These are phyloP conservation scores for Micropoecilia bifurca DNA, from an alignment of 2,797 vertebrate species.

Conservation along the genomic window DNA sequence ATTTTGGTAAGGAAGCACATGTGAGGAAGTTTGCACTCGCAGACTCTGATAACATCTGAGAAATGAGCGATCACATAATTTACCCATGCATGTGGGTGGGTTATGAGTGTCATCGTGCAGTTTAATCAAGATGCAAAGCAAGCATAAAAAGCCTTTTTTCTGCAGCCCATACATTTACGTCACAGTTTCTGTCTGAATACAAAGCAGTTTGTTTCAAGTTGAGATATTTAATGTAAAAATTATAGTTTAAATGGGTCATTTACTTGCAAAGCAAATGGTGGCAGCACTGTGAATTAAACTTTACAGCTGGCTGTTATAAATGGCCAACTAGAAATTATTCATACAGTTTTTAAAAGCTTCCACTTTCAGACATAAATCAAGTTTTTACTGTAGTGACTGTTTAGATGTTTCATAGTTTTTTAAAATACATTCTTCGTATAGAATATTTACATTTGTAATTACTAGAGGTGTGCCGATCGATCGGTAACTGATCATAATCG, in stretches of 20 bases:
- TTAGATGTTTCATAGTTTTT: not conserved
- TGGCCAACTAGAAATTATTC: not conserved
- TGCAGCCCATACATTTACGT: conserved; percentile 22
- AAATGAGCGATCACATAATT: conserved; percentile 28
- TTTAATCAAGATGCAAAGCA: conserved; percentile 56
- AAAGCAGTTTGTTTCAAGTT: conserved; percentile 28
- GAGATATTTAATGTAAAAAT: conserved; percentile 33
- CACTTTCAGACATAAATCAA: not conserved
- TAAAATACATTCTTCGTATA: not conserved
- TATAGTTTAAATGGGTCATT: conserved; percentile 17
- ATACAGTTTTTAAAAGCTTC: not conserved
- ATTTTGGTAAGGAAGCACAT: not conserved
- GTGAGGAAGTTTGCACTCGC: conserved; percentile 18
- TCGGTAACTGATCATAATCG: too few relatives aligned
- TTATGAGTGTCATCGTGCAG: conserved; percentile 9
- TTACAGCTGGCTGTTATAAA: not conserved
- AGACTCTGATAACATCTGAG: conserved; percentile 42
- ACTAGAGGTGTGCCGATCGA: too few relatives aligned
- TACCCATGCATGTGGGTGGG: conserved; percentile 50
- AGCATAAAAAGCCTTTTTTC: not conserved
- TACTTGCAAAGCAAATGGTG: not conserved
- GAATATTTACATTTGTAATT: not conserved
- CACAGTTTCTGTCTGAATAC: conserved; percentile 54
- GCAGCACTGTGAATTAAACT: not conserved
- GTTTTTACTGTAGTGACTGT: not conserved